Base-by-base conservation (phyloP, 2,888 invertebrate genomes). In the Eupithecia exiguata region DNA sequence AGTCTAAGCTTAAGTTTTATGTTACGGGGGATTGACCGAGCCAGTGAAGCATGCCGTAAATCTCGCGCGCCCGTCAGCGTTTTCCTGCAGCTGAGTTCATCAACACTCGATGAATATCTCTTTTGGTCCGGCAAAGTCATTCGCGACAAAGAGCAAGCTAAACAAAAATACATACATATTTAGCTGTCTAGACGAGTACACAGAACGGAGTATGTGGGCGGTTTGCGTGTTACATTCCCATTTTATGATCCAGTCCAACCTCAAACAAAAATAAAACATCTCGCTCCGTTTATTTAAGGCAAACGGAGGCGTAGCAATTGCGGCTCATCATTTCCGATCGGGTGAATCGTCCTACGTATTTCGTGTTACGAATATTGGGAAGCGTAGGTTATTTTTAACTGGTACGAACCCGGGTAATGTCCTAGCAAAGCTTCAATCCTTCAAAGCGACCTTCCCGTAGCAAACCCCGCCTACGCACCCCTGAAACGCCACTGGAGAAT, bases 71-170 rank as follows among this genome's bases (percentile, higher is more conserved):
- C 82, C 84, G 85, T 86, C 86, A 84, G 82, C 84, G 73, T 80
- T 88, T 88, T 88, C 87, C 87, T 88, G 86, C 86, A 85, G 83
- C 81, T 80, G 84, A 86, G 88, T 88, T 88, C 86, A 89, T 87
- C 85, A 89, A 87, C 88, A 25, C 4, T 14, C 58, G 58, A 58
- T 58, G 12, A 25, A 58, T 58, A 25, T 58, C 58, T 58, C 58
- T 86, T 86, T 83, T 81, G 78, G 81, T 84, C 81, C 68, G 61
- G 81, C 79, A 82, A 80, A 83, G 77, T 78, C 77, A 76, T 80
- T 82, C 78, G 81, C 80, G 75, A 77, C 74, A 75, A 72, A 70
- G 40, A 61, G 43, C 58, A 21, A 72, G 70, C 61, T 38, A 36
- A 68, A 75, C 36, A 30, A 77, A 69, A 71, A 71, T 72, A 68